A percentile compares a stretch with the other conserved stretches of the same genome.
Evolutionary conservation across 2,888 invertebrate species (phyloP).

Genomic region (Corbicula japonica): DNA sequence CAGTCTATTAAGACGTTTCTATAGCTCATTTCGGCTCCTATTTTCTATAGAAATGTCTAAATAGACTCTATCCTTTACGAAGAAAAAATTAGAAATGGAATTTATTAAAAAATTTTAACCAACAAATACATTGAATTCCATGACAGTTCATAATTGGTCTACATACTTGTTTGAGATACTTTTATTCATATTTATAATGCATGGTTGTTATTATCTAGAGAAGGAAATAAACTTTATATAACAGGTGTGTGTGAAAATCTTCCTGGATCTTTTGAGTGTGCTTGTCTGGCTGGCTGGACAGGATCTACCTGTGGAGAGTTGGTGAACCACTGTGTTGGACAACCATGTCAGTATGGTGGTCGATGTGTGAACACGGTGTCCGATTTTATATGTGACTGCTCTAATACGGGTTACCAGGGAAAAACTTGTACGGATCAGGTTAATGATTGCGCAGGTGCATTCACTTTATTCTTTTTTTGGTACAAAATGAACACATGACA

Average conservation of each 20-base stretch:
- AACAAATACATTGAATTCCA: not conserved
- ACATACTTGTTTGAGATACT: not conserved
- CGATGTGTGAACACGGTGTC: constrained; percentile 69
- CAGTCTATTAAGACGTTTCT: too few relatives aligned
- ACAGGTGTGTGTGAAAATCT: constrained; percentile 74
- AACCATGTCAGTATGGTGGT: constrained; percentile 77
- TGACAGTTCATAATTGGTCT: not conserved
- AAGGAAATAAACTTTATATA: not conserved
- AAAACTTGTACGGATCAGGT: constrained; percentile 65
- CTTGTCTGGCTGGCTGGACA: constrained; percentile 78
- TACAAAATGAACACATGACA: not conserved
- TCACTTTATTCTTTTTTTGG: not conserved
- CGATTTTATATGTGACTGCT: constrained; percentile 73
- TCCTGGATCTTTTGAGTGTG: constrained; percentile 73
- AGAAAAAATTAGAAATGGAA: not conserved
- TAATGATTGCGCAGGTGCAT: constrained; percentile 66
- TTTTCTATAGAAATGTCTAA: too few relatives aligned
- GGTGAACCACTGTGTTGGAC: constrained; percentile 72
- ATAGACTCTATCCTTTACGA: not conserved
- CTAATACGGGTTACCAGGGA: constrained; percentile 74
- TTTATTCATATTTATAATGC: too few relatives aligned
- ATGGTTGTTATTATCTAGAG: not conserved
- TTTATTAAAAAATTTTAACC: not conserved
- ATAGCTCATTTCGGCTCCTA: too few relatives aligned
- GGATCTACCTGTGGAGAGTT: constrained; percentile 77